Conservation (phyloP, 2,888 invertebrate genomes). For the Cantharis rustica region DNA sequence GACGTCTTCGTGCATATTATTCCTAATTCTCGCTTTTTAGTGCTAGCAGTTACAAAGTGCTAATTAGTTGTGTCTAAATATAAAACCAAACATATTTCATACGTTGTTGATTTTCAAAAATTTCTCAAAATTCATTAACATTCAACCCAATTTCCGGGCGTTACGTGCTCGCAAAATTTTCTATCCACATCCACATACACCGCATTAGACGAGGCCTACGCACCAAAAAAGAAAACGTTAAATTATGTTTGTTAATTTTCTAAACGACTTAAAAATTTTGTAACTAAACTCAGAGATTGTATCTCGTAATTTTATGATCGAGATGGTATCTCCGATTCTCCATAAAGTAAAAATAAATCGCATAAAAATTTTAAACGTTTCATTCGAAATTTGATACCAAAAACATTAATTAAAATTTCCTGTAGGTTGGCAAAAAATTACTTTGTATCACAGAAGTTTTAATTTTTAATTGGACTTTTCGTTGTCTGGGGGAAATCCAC, state of each 20-base stretch:
- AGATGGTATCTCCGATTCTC: not conserved
- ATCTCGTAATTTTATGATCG: not conserved
- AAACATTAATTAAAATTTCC: not conserved
- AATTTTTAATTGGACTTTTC: not conserved
- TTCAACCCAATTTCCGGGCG: not conserved
- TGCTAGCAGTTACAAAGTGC: conserved; percentile 4
- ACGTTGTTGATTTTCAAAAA: not conserved
- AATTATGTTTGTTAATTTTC: not conserved
- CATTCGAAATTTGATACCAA: not conserved
- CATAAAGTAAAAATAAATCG: not conserved
- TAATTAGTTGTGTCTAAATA: conserved; percentile 10
- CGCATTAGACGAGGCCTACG: not conserved
- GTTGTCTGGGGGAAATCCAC: not conserved
- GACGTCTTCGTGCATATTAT: conserved; percentile 2
- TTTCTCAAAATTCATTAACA: not conserved
- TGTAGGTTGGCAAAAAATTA: not conserved
- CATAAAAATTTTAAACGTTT: not conserved
- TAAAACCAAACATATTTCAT: not conserved
- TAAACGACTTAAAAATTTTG: not conserved
- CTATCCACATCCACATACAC: not conserved
- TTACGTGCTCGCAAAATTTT: not conserved
- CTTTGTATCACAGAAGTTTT: not conserved
- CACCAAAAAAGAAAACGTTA: not conserved
- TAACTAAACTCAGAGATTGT: not conserved
- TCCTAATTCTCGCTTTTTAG: conserved; percentile 14